Base-by-base conservation (phyloP, 1,140 invertebrate species). In the Cydia strobilella region DNA sequence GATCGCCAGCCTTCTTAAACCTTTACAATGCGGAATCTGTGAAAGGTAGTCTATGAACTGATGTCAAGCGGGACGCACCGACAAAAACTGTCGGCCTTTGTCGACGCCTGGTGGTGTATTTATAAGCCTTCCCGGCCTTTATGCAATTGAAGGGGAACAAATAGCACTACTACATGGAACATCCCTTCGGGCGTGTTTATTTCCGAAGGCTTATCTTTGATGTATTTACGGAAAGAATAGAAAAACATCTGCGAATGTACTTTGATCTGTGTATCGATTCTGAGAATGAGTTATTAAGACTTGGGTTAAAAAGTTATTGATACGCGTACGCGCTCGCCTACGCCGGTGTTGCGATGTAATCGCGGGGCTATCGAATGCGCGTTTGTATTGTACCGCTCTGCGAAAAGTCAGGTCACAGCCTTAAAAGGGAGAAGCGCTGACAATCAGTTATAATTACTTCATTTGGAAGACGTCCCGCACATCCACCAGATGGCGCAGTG, bases 51-150 rank as follows among this genome's bases (percentile, higher is more conserved):
- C 54, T 9, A 51, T 59, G 54, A 59, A 0, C 9, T 4, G 54
- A 59, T 59, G 54, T 59, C 54, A 59, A 23, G 15, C 72, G 72
- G 18, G 45, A 25, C 65, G 31, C 65, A 31, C 15, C 31, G 65
- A 69, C 65, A 69, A 69, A 69, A 69, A 69, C 65, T 69, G 23
- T 35, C 65, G 65, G 65, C 65, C 54, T 59, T 59, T 59, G 20
- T 59, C 54, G 20, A 59, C 54, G 54, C 54, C 3, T 59, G 48
- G n/a, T 23, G 54, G 54, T 59, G 54, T 59, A 59, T 59, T 59
- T 59, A 59, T 59, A 59, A 59, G 54, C 54, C 6, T 59, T 59
- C 20, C 54, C 54, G n/a, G n/a, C n/a, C 54, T 59, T 59, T 59
- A 59, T 59, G 54, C 54, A 59, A 12, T 59, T 59, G 54, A 59